Evolutionary conservation across 2,113 vertebrate genomes (phyloP), one percentile per base, ranked within the genome.

Genomic region (Aptenodytes forsteri): DNA sequence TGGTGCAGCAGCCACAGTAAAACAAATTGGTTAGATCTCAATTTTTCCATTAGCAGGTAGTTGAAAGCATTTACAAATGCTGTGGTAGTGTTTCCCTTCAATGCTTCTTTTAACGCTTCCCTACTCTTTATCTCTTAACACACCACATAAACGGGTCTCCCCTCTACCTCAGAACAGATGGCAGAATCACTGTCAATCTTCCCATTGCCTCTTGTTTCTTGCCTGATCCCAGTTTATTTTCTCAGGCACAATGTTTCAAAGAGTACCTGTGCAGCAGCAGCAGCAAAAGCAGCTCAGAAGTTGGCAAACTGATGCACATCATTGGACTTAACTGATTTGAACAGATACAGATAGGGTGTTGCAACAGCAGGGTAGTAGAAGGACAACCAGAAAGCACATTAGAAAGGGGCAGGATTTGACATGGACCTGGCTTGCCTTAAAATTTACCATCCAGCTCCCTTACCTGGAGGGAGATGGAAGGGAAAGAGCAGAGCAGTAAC

Each of bases 301-400:
- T 32, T 29, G 42, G 16, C 32, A 82, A 36, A 49, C 1, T 55
- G 21, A 56, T 34, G 56, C 20, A 32, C 1, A 6, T 58, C 13
- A 7, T 4, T 76, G 8, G n/a, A 15, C n/a, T 64, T 49, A 32
- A 67, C 2, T 72, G 47, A 72, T 85, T 27, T 0, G 0, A 72
- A 71, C 27, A 71, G 47, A 34, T 32, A 42, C 34, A n/a, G 44
- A 40, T 10, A 40, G 34, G 20, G 38, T 49, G 30, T 69, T 83
- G 10, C 13, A 93, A 52, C 13, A 54, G 25, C 9, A 54, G 9
- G 10, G 13, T 38, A 27, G 23, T 27, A 87, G 69, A 73, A 73
- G 23, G n/a, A 70, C 23, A 90, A 44, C 4, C 15, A 64, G 26
- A 91, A 75, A 73, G 14, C 22, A 80, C 17, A 26, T 46, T 76